Evolutionary conservation across 2,113 vertebrate species (phyloP), one percentile per base, ranked within the genome.

Genomic region (Hemiprocne comata): DNA sequence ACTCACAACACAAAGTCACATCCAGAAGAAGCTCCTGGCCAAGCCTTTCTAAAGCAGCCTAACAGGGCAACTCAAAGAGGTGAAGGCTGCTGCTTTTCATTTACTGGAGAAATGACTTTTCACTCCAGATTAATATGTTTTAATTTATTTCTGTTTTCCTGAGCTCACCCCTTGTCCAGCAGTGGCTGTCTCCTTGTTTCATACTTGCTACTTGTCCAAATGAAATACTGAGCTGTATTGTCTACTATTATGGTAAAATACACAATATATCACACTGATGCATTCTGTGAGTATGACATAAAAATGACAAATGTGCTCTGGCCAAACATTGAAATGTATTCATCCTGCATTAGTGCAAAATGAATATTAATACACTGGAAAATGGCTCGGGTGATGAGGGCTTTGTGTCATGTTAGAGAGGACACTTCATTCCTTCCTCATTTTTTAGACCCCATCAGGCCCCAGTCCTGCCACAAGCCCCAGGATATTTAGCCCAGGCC

Each of bases 201-300:
- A 51, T 26, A 75, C 61, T 91, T 86, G 60, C 85, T 61, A 81
- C 66, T 77, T 89, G 88, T 91, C 93, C 91, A 58, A 73, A 82
- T 91, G 90, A 96, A 79, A 61, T 75, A 97, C 84, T n/a, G 76
- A 85, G 71, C 76, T 89, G 66, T 84, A 89, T 95, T 96, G 96
- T 95, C 96, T 97, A 94, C 95, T 93, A 92, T 96, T 91, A 97
- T 93, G 58, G 94, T 82, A 96, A 97, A 97, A 96, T 90, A 94
- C 93, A 96, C 89, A 65, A 76, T 97, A 88, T 92, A 93, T 95
- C 93, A 95, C 77, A 57, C 73, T 78, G 95, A 96, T 83, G 64
- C 87, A 93, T 95, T 84, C 85, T 86, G 29, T 65, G 76, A 86
- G 76, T 44, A 57, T 91, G 92, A 88, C 78, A 95, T 90, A 94